Evolutionary conservation across 2,797 vertebrate species (phyloP), one percentile per base, ranked within the genome.

Genomic region (Perodicticus potto): DNA sequence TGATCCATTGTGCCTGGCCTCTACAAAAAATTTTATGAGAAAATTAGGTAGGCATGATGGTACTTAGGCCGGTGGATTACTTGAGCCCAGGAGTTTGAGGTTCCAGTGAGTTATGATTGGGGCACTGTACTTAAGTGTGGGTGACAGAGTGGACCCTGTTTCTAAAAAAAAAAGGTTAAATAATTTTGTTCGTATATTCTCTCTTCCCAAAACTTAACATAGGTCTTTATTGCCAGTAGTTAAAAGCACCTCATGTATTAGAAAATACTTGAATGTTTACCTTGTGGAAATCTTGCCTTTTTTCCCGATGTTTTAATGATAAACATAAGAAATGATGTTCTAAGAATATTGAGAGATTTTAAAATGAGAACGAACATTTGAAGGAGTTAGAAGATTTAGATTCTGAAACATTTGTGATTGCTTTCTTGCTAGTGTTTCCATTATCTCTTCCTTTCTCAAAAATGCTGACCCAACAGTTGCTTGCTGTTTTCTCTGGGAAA

Each of bases 401-500:
- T 87, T 94, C 63, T 96, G 78, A 90, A 95, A 82, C 63, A 80
- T 72, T 11, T 63, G 5, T 74, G 74, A 91, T 90, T 85, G 45
- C 9, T 76, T 0, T 96, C 13, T 93, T 88, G 23, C 19, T 88
- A 29, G 34, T 86, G 32, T 93, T 92, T 16, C 76, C 53, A 40
- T 81, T 55, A n/a, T 74, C 23, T 89, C 57, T 91, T 70, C n/a
- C 32, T 95, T 40, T n/a, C 32, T 97, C 93, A 94, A 67, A 97
- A 95, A 59, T 95, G 43, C 43, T 91, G 34, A 81, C 85, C 88
- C 88, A 91, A 0, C 95, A 67, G 16, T 97, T 98, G 85, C 65
- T 94, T 97, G 57, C 96, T 97, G 92, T 98, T 97, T 96, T 96
- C 76, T 73, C 70, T 96, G 85, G 78, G 34, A 97, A 70, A n/a